Conservation (phyloP, 2,888 invertebrate species). For the Meteorus colon region DNA sequence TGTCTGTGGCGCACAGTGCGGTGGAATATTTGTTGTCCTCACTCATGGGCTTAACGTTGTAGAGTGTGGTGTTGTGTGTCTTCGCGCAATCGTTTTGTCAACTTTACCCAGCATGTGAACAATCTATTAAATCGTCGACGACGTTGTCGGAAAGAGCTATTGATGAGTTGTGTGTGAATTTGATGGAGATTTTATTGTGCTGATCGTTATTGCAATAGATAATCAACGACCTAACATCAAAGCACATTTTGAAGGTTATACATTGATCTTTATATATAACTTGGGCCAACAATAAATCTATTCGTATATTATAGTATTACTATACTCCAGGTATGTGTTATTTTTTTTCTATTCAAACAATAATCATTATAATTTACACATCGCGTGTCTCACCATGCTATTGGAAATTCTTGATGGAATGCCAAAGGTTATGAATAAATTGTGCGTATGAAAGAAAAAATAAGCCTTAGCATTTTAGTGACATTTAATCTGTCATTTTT, state of each 20-base stretch:
- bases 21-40: conserved; percentile 1
- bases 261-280: conserved; percentile 32
- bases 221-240: not conserved
- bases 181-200: conserved; percentile 10
- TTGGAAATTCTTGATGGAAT: not conserved
- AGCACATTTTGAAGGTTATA: conserved; percentile 28
- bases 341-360: not conserved
- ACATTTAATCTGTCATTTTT: conserved; percentile 4
- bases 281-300: conserved; percentile 24
- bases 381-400: not conserved
- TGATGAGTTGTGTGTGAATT: not conserved
- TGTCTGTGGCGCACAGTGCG: not conserved
- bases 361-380: not conserved
- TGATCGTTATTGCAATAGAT: not conserved
- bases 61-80: not conserved
- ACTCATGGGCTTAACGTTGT: not conserved
- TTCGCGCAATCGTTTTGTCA: not conserved
- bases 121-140: not conserved
- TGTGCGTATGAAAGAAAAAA: not conserved
- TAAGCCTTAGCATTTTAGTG: not conserved
- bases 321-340: not conserved
- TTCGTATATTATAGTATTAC: not conserved
- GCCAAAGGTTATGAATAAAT: conserved; percentile 19
- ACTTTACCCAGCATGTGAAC: conserved; percentile 16
- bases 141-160: not conserved